Conservation (phyloP, 2,797 vertebrate species). For the Meda fulgida region DNA sequence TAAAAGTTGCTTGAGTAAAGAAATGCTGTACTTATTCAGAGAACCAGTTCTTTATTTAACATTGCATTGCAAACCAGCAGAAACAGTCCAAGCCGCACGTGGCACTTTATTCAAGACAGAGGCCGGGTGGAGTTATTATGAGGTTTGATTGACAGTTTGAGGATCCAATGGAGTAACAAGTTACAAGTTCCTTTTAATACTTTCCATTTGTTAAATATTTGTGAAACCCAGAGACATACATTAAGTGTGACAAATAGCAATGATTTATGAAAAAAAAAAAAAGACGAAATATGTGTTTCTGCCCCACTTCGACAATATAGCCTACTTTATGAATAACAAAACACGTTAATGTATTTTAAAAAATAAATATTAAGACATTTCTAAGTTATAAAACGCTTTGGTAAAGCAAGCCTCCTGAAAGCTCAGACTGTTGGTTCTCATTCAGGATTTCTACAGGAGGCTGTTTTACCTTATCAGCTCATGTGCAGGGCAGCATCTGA, state of each 20-base stretch:
- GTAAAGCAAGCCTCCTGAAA: neutral
- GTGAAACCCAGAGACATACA: neutral
- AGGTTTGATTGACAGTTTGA: neutral
- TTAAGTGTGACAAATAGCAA: neutral
- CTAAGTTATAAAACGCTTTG: neutral
- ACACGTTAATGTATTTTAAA: too few relatives aligned
- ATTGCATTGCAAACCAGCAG: too few relatives aligned
- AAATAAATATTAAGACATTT: neutral
- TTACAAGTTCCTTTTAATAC: neutral
- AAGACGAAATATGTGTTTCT: neutral
- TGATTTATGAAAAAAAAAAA: neutral
- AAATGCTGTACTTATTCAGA: too few relatives aligned
- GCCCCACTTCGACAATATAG: too few relatives aligned
- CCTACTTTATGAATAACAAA: neutral
- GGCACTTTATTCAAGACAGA: too few relatives aligned
- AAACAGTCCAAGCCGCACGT: neutral
- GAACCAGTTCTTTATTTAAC: neutral
- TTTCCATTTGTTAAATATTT: neutral
- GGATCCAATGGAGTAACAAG: too few relatives aligned
- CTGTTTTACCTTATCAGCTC: constrained; percentile 52
- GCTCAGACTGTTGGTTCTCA: neutral
- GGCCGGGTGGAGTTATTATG: neutral
- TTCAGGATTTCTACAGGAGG: constrained; percentile 32
- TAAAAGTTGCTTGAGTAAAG: too few relatives aligned
- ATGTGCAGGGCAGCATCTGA: constrained; percentile 39